These are phyloP conservation scores for Drosophila koepferae DNA, from an alignment of 2,888 invertebrate species.

Conservation along the genomic window DNA sequence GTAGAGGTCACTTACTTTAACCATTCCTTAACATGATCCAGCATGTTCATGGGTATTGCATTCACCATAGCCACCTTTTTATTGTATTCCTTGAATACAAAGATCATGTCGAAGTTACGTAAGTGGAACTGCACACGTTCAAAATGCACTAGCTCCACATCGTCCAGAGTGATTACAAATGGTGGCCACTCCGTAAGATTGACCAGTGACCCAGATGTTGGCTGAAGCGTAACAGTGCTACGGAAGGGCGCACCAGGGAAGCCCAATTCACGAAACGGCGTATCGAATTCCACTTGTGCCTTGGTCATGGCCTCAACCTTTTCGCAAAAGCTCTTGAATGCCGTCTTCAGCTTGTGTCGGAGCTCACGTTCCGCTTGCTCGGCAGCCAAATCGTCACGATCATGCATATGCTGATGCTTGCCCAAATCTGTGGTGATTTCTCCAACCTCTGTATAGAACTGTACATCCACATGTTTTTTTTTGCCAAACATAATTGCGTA, in stretches of 20 bases:
- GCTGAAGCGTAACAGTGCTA: slow-evolving; percentile 97
- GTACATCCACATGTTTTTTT: slow-evolving; percentile 99
- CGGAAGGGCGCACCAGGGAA: slow-evolving; percentile 99
- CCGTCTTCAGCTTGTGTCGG: slow-evolving; percentile 97
- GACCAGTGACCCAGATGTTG: slow-evolving; percentile 98
- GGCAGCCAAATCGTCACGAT: slow-evolving; percentile 98
- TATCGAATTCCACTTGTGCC: slow-evolving; percentile 98
- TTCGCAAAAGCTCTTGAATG: slow-evolving; percentile 99
- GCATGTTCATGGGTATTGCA: slow-evolving; percentile 99
- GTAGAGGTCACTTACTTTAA: slow-evolving; percentile 91
- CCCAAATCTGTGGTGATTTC: slow-evolving; percentile 99
- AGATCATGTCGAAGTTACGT: slow-evolving; percentile 99
- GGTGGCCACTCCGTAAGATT: slow-evolving; percentile 99
- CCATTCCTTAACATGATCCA: slow-evolving; percentile 99
- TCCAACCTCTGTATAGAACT: slow-evolving; percentile 99
- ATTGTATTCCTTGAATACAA: slow-evolving; percentile 99
- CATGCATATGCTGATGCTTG: slow-evolving; percentile 99
- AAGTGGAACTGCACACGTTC: slow-evolving; percentile 99
- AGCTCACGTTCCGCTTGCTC: slow-evolving; percentile 99
- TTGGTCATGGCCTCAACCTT: slow-evolving; percentile 98
- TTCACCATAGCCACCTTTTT: slow-evolving; percentile 98
- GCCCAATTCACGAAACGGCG: slow-evolving; percentile 98
- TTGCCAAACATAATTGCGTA: slow-evolving; percentile 99
- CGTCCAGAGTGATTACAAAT: slow-evolving; percentile 98
- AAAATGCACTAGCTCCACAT: slow-evolving; percentile 99